Evolutionary conservation across 2,113 vertebrate species (phyloP).

Genomic region (Azemiops feae): DNA sequence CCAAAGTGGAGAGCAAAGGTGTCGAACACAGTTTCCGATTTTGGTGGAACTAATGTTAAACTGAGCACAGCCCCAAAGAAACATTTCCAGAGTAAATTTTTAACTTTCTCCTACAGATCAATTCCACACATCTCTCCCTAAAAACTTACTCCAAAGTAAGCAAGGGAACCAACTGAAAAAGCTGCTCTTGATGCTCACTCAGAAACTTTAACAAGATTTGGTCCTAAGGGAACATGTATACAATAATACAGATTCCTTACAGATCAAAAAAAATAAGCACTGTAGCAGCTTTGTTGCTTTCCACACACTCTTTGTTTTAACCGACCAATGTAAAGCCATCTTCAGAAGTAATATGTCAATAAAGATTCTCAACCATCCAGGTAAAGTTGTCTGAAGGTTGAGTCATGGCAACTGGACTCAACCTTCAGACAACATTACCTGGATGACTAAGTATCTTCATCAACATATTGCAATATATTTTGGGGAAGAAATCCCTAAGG

Average conservation of each 20-base stretch:
- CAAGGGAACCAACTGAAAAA: not conserved
- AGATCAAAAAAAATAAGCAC: not conserved
- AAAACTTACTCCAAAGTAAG: not conserved
- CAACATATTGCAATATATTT: no score
- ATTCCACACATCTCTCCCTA: not conserved
- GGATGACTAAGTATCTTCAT: no score
- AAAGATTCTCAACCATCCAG: not conserved
- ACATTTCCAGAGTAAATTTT: not conserved
- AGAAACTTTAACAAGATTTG: not conserved
- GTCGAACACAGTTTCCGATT: not conserved
- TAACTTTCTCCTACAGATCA: not conserved
- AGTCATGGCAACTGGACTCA: not conserved
- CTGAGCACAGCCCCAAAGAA: not conserved
- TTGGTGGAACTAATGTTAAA: not conserved
- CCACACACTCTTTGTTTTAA: not conserved
- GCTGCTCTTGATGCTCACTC: not conserved
- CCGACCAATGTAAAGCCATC: not conserved
- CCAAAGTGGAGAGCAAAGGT: not conserved
- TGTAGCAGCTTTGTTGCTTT: not conserved
- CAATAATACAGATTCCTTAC: not conserved
- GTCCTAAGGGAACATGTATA: not conserved
- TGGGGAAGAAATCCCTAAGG: no score
- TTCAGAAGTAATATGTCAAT: not conserved
- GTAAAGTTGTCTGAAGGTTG: not conserved
- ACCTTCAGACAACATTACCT: not conserved